Conservation (phyloP, 2,888 invertebrate genomes). For the Parascotia fuliginaria region DNA sequence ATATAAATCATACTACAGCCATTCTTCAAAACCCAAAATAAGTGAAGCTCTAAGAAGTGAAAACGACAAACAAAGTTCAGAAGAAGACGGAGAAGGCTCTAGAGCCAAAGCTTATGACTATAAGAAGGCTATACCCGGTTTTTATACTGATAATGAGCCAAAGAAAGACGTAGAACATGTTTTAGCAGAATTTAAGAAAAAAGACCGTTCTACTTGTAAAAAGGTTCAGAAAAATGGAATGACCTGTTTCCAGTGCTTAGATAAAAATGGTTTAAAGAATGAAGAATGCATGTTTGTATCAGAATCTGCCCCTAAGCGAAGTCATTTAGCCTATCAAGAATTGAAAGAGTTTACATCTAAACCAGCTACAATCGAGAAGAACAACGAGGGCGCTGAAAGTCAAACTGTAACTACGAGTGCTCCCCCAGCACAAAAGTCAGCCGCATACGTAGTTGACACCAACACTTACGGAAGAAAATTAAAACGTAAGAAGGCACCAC, state of each 20-base stretch:
- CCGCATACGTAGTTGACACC: slow-evolving; percentile 71
- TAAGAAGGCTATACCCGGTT: slow-evolving; percentile 77
- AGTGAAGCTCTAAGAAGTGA: slow-evolving; percentile 71
- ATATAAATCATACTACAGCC: slow-evolving; percentile 75
- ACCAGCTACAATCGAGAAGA: slow-evolving; percentile 66
- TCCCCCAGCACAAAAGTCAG: slow-evolving; percentile 65
- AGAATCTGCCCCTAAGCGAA: slow-evolving; percentile 88
- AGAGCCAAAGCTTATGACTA: slow-evolving; percentile 75
- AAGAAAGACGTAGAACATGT: slow-evolving; percentile 90
- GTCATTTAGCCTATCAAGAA: slow-evolving; percentile 89
- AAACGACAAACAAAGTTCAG: slow-evolving; percentile 64
- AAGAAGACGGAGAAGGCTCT: slow-evolving; percentile 70
- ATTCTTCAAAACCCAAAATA: slow-evolving; percentile 67
- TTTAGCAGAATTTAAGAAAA: slow-evolving; percentile 90
- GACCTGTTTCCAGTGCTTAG: slow-evolving; percentile 91
- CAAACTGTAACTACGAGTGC: slow-evolving; percentile 72
- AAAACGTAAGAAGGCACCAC: slow-evolving; percentile 73
- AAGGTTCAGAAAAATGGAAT: slow-evolving; percentile 90
- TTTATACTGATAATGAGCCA: slow-evolving; percentile 82
- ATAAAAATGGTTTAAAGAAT: slow-evolving; percentile 89
- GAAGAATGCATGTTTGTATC: slow-evolving; percentile 93
- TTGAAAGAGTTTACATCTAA: slow-evolving; percentile 86
- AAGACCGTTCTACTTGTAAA: slow-evolving; percentile 90
- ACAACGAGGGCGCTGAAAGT: slow-evolving; percentile 73
- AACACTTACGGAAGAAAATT: slow-evolving; percentile 71